phyloP scores from a whole-genome alignment of 2,797 vertebrate species.

The Enoplosus armatus region DNA sequence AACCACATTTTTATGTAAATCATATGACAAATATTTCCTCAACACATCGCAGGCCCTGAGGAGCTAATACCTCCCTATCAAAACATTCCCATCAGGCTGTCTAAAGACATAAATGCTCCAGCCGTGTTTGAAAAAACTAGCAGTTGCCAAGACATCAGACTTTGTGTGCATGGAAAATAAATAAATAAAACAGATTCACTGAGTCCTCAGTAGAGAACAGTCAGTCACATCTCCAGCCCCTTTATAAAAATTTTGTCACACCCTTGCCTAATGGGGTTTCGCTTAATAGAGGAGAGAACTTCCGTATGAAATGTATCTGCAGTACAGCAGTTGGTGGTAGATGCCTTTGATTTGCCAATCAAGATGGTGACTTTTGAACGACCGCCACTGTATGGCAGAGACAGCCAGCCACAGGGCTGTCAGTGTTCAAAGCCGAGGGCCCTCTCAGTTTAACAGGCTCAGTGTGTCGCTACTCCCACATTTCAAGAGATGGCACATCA shows the following conservation, averaged over 20 bases:
- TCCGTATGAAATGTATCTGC: slow-evolving; percentile 66
- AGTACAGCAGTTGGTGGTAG: slow-evolving; percentile 58
- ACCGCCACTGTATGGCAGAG: slow-evolving; percentile 68
- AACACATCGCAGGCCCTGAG: slow-evolving; percentile 23
- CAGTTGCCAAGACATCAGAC: slow-evolving; percentile 60
- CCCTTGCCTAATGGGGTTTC: slow-evolving; percentile 59
- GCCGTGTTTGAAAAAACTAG: slow-evolving; percentile 55
- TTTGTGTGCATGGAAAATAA: slow-evolving; percentile 44
- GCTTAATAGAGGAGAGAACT: slow-evolving; percentile 62
- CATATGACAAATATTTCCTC: slow-evolving; percentile 36
- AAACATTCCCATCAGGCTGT: slow-evolving; percentile 59
- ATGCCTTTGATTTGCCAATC: slow-evolving; percentile 80
- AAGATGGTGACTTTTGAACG: slow-evolving; percentile 78
- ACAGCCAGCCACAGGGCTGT: slow-evolving; percentile 73
- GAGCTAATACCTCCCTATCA: slow-evolving; percentile 44
- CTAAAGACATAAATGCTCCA: slow-evolving; percentile 47
- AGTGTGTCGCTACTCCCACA: slow-evolving; percentile 53
- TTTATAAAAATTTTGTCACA: slow-evolving; percentile 52
- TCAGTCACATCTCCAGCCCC: slow-evolving; percentile 27
- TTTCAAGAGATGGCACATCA: slow-evolving; percentile 68
- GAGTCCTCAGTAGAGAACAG: slow-evolving; percentile 28
- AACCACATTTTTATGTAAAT: slow-evolving; percentile 59
- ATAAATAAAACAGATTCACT: slow-evolving; percentile 39
- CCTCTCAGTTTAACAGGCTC: slow-evolving; percentile 69
- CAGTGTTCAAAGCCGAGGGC: slow-evolving; percentile 75